Base-by-base conservation (phyloP, 2,113 vertebrate species). In the Peromyscus polionotus region DNA sequence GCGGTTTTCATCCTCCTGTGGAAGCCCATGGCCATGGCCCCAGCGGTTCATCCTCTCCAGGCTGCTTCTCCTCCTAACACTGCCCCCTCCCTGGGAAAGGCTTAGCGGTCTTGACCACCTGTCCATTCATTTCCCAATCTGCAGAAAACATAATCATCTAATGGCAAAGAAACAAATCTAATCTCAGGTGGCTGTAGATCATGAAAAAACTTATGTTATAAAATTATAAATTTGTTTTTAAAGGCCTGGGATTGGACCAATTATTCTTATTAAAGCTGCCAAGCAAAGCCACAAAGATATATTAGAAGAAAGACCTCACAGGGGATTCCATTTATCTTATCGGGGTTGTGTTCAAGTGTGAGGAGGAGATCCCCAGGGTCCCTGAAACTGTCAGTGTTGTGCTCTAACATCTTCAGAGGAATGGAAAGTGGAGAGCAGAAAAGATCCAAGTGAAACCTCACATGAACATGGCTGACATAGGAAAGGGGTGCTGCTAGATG, bases 141-240 rank as follows among this genome's bases (percentile, higher is more conserved):
- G 67, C 70, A 89, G 57, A 67, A 94, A 96, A 59, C 20, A 48
- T 42, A 75, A 80, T 61, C 73, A 76, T 57, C 68, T 85, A 84
- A 72, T 20, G 22, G n/a, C 33, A 90, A 70, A 76, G 70, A 80
- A 73, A 93, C 72, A 77, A 54, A 80, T 94, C 77, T 87, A 39
- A 28, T 90, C n/a, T 7, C 12, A 26, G 36, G 36, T 75, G 11
- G 57, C 76, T 63, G 42, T 36, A 3, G 36, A 39, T 22, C 68
- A 7, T 63, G n/a, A 59, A 93, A 92, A 88, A 80, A 31, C 36
- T 87, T 26, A 96, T 76, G 63, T 13, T 86, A 90, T 7, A 79
- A 96, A 97, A 92, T 90, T 61, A 80, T 22, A 93, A 79, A 87
- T 95, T 84, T 3, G 4, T 28, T 88, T 86, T 75, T 54, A 81